Base-by-base conservation (phyloP, 2,888 invertebrate species). In the Ommatoiulus sabulosus region DNA sequence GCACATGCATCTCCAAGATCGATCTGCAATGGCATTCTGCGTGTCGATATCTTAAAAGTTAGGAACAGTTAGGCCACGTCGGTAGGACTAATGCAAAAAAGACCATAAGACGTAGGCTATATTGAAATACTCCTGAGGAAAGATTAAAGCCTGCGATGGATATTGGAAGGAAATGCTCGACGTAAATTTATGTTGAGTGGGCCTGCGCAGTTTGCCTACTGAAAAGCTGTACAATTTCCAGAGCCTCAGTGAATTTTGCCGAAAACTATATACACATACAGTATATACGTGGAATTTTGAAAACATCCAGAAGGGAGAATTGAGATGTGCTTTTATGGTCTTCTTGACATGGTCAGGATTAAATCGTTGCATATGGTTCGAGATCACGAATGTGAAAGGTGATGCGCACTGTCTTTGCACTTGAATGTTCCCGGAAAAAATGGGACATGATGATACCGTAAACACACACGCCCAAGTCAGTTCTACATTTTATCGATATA, bases 21-120 rank as follows among this genome's bases (percentile, higher is more conserved):
- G 72, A 72, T 72, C 72, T 72, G 72, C n/a, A n/a, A 24, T 72
- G 72, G 24, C 20, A 63, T 63, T 63, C 63, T 63, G 8, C 24
- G 72, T 72, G 72, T 72, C 72, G 72, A 72, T 72, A 24, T 72
- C 72, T 72, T 72, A 20, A 72, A 72, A 72, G 24, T 72, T 72
- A n/a, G 72, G 20, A 72, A 72, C 72, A 72, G 72, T 72, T 72
- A 8, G 72, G 24, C 72, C 72, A 72, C 72, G 24, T 72, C n/a
- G 72, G n/a, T 24, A 72, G 24, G 24, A 72, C 24, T 72, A 72
- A 24, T 72, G 72, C 24, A 72, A 8, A 57, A 72, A 72, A 5
- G 7, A 7, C 10, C 72, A 72, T 72, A 72, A 8, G 24, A 24
- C 20, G 24, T 72, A n/a, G n/a, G n/a, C n/a, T n/a, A 8, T 72